Base-by-base conservation (phyloP, 2,888 invertebrate genomes). In the Nebria salina region DNA sequence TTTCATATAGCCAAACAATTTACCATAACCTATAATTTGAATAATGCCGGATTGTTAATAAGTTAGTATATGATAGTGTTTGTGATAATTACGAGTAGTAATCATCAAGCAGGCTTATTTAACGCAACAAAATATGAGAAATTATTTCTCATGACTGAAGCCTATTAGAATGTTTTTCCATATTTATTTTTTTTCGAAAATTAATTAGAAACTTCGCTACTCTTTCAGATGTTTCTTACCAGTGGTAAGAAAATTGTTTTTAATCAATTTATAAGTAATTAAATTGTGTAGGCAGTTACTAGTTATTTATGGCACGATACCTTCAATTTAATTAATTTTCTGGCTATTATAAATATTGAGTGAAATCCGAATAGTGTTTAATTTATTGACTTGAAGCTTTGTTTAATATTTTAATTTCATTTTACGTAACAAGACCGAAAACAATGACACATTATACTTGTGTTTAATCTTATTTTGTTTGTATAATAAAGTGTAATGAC, bases 1-100 rank as follows among this genome's bases (percentile, higher is more conserved):
- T 65, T 73, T 64, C 72, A 77, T 72, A 43, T 72, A 77, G 64
- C 77, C 77, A 77, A 64, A 72, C 77, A 72, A 77, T 77, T 72
- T 77, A 72, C 72, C 64, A 65, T 70, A 77, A 77, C 77, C 54
- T 77, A 72, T 77, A 77, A 77, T 77, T 77, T 72, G 68, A 77
- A 77, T 77, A 77, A 77, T 54, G 72, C 41, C 77, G 72, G 65
- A 66, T 25, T 25, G 66, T 25, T 66, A 66, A 25, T 66, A 66
- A 25, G 66, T 66, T 9, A 25, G 25, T 5, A n/a, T 66, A 66
- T 66, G 13, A 66, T 66, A 54, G 66, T 66, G 66, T 66, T 25
- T 66, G 66, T 66, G 54, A 54, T 54, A 54, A 54, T 54, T 54
- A 54, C 54, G 54, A 54, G 54, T 13, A 54, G 54, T 54, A 54